phyloP scores from a whole-genome alignment of 2,888 invertebrate species.

The Heliothis peltigera region DNA sequence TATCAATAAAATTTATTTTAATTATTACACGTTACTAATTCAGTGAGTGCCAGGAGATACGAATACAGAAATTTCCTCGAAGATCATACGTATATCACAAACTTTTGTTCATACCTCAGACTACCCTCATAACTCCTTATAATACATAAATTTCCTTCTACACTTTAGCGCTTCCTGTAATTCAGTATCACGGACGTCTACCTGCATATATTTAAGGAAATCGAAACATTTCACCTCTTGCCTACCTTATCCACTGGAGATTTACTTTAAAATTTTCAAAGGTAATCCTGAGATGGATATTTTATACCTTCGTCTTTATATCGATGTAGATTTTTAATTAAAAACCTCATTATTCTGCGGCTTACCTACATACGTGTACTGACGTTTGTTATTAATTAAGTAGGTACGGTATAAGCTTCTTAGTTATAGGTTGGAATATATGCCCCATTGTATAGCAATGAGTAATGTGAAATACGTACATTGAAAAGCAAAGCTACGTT shows the following conservation, averaged over 20 bases:
- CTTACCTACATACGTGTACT: constrained; percentile 51
- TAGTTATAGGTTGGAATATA: constrained; percentile 10
- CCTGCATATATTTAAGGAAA: constrained; percentile 68
- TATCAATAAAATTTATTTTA: no score
- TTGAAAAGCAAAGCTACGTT: background rate
- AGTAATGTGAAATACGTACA: constrained; percentile 16
- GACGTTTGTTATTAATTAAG: constrained; percentile 58
- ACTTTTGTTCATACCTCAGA: constrained; percentile 16
- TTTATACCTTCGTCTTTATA: constrained; percentile 47
- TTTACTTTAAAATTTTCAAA: constrained; percentile 64
- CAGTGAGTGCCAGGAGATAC: background rate
- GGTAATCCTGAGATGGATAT: constrained; percentile 43
- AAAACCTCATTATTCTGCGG: constrained; percentile 57
- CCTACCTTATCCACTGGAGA: constrained; percentile 54
- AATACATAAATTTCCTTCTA: constrained; percentile 27
- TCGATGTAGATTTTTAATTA: constrained; percentile 55
- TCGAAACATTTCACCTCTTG: constrained; percentile 73
- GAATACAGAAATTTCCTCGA: constrained; percentile 13
- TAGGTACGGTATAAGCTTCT: constrained; percentile 44
- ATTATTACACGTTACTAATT: no score
- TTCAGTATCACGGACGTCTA: constrained; percentile 56
- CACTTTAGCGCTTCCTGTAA: constrained; percentile 55
- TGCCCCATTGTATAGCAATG: constrained; percentile 42
- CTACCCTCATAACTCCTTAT: constrained; percentile 43
- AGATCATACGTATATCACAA: constrained; percentile 13